phyloP scores from a whole-genome alignment of 2,888 invertebrate genomes.

The Rhopalosiphum nymphaeae region DNA sequence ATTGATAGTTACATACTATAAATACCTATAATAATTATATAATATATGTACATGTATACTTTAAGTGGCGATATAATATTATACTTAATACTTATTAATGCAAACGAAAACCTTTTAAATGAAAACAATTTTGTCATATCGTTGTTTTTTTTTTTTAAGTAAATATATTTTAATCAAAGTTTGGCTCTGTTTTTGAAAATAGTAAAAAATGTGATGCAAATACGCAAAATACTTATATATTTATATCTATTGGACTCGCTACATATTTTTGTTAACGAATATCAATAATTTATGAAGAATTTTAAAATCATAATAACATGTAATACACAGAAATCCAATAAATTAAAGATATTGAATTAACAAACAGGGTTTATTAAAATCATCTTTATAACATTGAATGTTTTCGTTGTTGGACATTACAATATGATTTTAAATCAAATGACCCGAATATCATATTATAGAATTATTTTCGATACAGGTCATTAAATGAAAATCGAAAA shows the following conservation, averaged over 20 bases:
- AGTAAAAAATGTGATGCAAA: neutral
- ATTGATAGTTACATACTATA: neutral
- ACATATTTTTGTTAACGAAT: neutral
- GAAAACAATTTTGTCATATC: neutral
- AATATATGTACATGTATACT: neutral
- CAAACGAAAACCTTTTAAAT: neutral
- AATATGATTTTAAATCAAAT: slow-evolving; percentile 20
- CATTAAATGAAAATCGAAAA: neutral
- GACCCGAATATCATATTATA: neutral
- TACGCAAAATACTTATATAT: neutral
- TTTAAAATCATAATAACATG: neutral
- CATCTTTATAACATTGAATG: neutral
- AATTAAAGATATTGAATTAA: neutral
- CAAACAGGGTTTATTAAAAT: neutral
- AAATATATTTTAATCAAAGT: neutral
- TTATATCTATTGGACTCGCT: neutral
- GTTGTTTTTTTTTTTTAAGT: neutral
- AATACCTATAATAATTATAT: neutral
- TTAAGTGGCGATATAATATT: neutral
- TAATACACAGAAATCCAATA: neutral
- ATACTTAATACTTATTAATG: neutral
- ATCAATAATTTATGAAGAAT: neutral
- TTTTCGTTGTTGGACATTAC: neutral
- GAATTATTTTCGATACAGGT: neutral
- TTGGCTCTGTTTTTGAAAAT: neutral